Evolutionary conservation across 2,113 vertebrate genomes (phyloP), one percentile per base, ranked within the genome.

Genomic region (Lophotis ruficrista): DNA sequence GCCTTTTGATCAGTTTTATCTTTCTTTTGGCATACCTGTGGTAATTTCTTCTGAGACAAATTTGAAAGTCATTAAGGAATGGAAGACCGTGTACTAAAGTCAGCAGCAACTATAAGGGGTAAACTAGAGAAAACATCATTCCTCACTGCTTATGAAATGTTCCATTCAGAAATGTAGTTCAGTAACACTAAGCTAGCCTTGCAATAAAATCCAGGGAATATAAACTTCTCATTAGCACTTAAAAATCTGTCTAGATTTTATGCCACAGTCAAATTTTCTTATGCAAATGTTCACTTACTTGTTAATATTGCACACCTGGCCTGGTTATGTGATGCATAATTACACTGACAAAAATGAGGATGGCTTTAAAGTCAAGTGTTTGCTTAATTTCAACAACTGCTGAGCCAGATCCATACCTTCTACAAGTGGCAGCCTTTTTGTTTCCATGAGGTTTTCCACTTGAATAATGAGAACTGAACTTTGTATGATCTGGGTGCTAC

Each of bases 281-380:
- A 78, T 64, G 78, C 71, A 89, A 70, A 89, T 91, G 12, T 57
- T 93, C 80, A 38, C 56, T 58, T 30, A 3, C 30, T 30, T 87
- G 85, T 88, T 94, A 95, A 89, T 77, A 51, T 51, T 64, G 70
- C 64, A 81, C 76, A 90, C 93, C 86, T 94, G 94, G 85, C 68
- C 54, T 73, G 33, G 38, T 58, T 81, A 17, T 47, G 65, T 58
- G 50, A 70, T 66, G 45, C 24, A 22, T 51, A 83, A 87, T 95
- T 85, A 80, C 73, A 61, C 38, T 82, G 73, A 76, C 45, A 73
- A 68, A 73, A 47, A 45, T 28, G 13, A 69, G 50, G 38, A 51
- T 22, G 18, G 70, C 48, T 90, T 89, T 82, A 47, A 71, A 88
- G 17, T 69, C 65, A 64, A 69, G 70, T 47, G 25, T 91, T 87